Evolutionary conservation across 1,140 invertebrate species (phyloP).

Genomic region (Platyura marginata): DNA sequence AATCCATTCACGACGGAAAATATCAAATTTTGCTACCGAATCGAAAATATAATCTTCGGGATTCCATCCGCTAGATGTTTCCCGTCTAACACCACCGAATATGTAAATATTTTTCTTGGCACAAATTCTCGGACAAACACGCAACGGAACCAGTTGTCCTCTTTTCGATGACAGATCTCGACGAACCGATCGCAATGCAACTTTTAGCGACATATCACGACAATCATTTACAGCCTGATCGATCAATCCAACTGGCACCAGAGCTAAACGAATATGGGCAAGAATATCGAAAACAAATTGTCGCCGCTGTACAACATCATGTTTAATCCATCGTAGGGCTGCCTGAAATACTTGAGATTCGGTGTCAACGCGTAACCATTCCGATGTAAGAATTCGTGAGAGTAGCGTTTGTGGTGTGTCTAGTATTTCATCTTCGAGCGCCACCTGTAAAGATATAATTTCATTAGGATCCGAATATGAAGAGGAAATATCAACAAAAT

Average conservation of each 20-base stretch:
- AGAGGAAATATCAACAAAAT: neutral
- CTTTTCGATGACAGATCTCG: conserved; percentile 62
- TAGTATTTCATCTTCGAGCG: conserved; percentile 74
- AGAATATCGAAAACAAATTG: conserved; percentile 78
- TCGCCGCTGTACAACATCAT: conserved; percentile 59
- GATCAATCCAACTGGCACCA: conserved; percentile 64
- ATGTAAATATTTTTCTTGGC: conserved; percentile 79
- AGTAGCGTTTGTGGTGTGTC: conserved; percentile 68
- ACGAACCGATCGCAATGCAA: conserved; percentile 61
- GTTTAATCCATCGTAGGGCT: conserved; percentile 76
- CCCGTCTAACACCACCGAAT: conserved; percentile 75
- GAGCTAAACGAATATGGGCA: conserved; percentile 61
- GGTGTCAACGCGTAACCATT: conserved; percentile 75
- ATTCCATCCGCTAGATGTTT: conserved; percentile 40
- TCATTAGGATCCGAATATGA: neutral
- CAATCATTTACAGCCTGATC: conserved; percentile 65
- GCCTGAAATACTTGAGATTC: conserved; percentile 87
- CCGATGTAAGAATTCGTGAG: conserved; percentile 63
- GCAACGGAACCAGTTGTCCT: conserved; percentile 55
- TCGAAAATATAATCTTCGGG: conserved; percentile 54
- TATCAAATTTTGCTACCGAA: conserved; percentile 62
- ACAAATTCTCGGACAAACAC: conserved; percentile 55
- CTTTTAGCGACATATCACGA: conserved; percentile 59
- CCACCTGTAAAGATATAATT: conserved; percentile 25
- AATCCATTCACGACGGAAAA: conserved; percentile 55